Base-by-base conservation (phyloP, 2,888 invertebrate genomes). In the Pyrrhosoma nymphula region DNA sequence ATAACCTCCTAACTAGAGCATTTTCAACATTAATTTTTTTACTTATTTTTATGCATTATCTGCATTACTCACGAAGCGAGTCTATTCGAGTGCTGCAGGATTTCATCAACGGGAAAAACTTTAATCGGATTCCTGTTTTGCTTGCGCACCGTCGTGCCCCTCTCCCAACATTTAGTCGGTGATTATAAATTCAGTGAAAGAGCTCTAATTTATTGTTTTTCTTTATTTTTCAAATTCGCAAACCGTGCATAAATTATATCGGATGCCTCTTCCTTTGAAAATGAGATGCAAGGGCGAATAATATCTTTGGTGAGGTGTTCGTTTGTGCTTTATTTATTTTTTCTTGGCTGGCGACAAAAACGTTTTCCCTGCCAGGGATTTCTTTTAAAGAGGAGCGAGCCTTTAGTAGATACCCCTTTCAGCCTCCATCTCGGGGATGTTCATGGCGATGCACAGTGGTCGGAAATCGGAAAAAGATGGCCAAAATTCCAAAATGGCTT, bases 301-400 rank as follows among this genome's bases (percentile, higher is more conserved):
- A 69, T 69, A 69, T 69, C 69, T 69, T 69, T n/a, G 69, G 69
- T 23, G 69, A n/a, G 69, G 69, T 0, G 60, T 60, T 60, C 60
- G 16, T 14, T 4, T 8, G 3, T 60, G 16, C 12, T 10, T 16
- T 60, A n/a, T n/a, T n/a, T 69, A n/a, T 63, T 69, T 69, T 69
- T n/a, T 14, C 4, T n/a, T n/a, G 0, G 69, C 69, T n/a, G 69
- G n/a, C 69, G 69, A 69, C n/a, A n/a, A 69, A 69, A 69, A 6
- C 69, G n/a, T 69, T 69, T 69, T 69, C n/a, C 69, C 69, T n/a
- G 69, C n/a, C n/a, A 69, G 69, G n/a, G 69, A 69, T 69, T 69
- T n/a, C 1, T 69, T 69, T 69, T 69, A 69, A 69, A 69, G 69
- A 23, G 69, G 69, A 26, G n/a, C 69, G 12, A 69, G 20, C 69